Base-by-base conservation (phyloP, 2,113 vertebrate species). In the Podiceps cristatus region DNA sequence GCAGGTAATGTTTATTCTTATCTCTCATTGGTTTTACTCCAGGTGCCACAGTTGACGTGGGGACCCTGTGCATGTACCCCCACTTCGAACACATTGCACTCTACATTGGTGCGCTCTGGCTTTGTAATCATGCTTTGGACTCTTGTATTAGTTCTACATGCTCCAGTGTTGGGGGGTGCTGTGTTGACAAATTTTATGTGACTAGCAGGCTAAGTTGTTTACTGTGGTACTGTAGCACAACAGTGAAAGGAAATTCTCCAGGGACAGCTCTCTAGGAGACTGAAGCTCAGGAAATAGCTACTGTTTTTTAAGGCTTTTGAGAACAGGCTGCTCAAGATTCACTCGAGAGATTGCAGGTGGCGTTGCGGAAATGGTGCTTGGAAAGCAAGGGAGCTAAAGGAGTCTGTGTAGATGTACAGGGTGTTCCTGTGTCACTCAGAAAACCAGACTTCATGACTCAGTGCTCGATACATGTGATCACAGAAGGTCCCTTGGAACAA, bases 341-440 rank as follows among this genome's bases (percentile, higher is more conserved):
- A 19, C 63, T 91, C 58, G 66, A 44, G 87, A 87, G 81, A 73
- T 79, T 82, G 77, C 89, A 86, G 47, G 89, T 94, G 86, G 80
- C 24, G 5, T 60, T 76, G 77, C 0, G 0, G 66, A 81, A 95
- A 47, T 53, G 80, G 37, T 59, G 33, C 69, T 78, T 66, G 83
- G 89, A 87, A 89, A 90, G 29, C 31, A 33, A 40, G 67, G 62
- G 24, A 68, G 50, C 44, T 28, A 13, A n/a, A 94, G 45, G 49
- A 66, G n/a, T 53, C 73, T 55, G 16, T 59, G 16, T 31, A 50
- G 80, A 52, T 7, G 23, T 85, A 72, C 87, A 62, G 28, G 8
- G 23, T 66, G 73, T 83, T 93, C 44, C 80, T 42, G 11, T n/a
- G 40, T 75, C 79, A 58, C 49, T 89, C 62, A 72, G 73, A 66